These are phyloP conservation scores for Tribolium madens DNA, from an alignment of 1,140 invertebrate genomes.

Conservation along the genomic window DNA sequence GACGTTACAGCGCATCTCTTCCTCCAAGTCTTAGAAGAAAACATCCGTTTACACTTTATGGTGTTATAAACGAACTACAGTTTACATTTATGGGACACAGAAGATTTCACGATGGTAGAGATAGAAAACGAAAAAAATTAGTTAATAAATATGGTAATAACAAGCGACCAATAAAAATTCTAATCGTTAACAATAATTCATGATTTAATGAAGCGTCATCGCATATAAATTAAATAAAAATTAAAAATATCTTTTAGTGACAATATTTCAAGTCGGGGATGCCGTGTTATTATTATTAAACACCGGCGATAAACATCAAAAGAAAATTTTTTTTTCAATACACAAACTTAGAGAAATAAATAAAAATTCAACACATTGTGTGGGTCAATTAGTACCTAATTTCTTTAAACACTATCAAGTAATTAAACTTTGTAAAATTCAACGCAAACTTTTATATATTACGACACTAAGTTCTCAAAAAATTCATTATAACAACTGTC, in stretches of 20 bases:
- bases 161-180: constrained; percentile 36
- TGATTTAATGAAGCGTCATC: constrained; percentile 40
- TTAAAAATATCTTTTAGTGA: constrained; percentile 7
- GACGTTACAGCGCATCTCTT: constrained; percentile 19
- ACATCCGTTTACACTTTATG: constrained; percentile 23
- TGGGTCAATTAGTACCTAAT: too few relatives aligned
- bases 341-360: too few relatives aligned
- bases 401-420: too few relatives aligned
- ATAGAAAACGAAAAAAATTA: constrained; percentile 17
- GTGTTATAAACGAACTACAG: constrained; percentile 29
- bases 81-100: constrained; percentile 18
- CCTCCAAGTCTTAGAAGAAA: constrained; percentile 6
- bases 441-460: not conserved
- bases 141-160: constrained; percentile 37
- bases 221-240: constrained; percentile 35
- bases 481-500: not conserved
- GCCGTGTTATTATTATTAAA: not conserved
- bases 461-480: not conserved
- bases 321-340: not conserved
- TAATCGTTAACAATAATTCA: constrained; percentile 42
- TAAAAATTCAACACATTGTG: too few relatives aligned
- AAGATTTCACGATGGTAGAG: not conserved
- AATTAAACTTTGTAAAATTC: too few relatives aligned
- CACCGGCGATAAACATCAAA: not conserved
- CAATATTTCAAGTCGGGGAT: not conserved